Conservation (phyloP, 2,797 vertebrate species). For the Gallinago stenura region DNA sequence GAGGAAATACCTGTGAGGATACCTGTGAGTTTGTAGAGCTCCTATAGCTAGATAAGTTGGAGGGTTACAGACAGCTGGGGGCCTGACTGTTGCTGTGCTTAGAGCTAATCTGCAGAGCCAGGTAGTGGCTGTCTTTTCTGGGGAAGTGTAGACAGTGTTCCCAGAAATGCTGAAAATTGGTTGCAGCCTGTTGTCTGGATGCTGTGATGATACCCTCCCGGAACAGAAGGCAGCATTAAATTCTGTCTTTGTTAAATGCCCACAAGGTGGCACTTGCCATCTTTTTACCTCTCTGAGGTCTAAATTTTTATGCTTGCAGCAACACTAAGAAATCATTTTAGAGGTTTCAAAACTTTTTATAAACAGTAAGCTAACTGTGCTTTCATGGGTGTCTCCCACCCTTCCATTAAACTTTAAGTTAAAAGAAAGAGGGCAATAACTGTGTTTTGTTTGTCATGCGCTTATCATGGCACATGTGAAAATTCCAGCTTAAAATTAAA, state of each 20-base stretch:
- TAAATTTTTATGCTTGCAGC: not conserved
- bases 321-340: not conserved
- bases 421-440: not conserved
- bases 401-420: not conserved
- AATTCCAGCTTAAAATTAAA: not conserved
- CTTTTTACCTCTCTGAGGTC: conserved; percentile 60
- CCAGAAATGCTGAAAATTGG: not conserved
- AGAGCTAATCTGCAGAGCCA: not conserved
- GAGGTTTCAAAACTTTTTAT: conserved; percentile 8
- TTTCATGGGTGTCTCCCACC: not conserved
- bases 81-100: not conserved
- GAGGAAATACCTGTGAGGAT: not conserved
- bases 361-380: not conserved
- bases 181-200: not conserved
- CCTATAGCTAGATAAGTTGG: not conserved
- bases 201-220: not conserved
- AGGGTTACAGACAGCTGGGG: not conserved
- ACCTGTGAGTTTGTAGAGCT: not conserved
- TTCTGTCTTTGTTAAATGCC: conserved; percentile 33
- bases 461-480: not conserved
- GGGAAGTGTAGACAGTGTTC: not conserved
- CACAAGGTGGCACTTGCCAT: conserved; percentile 82
- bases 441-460: not conserved
- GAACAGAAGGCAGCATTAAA: not conserved
- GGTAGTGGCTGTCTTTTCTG: not conserved